Evolutionary conservation across 2,797 vertebrate genomes (phyloP), one percentile per base, ranked within the genome.

Genomic region (Phylloscopus collybita): DNA sequence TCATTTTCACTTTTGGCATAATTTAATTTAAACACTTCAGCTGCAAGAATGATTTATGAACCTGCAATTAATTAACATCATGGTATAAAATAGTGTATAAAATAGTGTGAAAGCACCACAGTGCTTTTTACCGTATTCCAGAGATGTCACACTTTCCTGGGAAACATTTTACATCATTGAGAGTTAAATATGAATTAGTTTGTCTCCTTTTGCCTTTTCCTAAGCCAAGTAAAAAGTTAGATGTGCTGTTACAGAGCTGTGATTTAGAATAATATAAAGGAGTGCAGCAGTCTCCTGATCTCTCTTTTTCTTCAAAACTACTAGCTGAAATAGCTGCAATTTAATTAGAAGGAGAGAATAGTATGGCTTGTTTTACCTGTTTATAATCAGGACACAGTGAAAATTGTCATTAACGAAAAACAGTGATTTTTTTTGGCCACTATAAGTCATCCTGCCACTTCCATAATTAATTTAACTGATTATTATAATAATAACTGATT

Each of bases 1-100:
- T 97, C 47, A 94, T 98, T 98, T 97, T 97, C 85, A 96, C 92
- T 97, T 95, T 91, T 59, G 34, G 66, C 75, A 60, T 94, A 96
- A 97, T 90, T 96, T 96, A 94, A 92, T 73, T 96, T 97, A 97
- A 97, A 88, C 94, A 96, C 78, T 97, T 79, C 85, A 93, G 92
- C 89, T 97, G 94, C 85, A 97, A 97, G 95, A 96, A 95, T 94
- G 61, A 97, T 97, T 97, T 97, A 98, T 95, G 95, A 98, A 93
- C 71, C 60, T 95, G 85, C 66, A 97, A 96, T 91, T 95, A 93
- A 95, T 97, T 97, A 54, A 34, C 38, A 57, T 91, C 95, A 71
- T 66, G 26, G 49, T 84, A 72, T 44, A 74, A 90, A 96, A 90
- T 96, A 86, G 91, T 91, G 54, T 95, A 76, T 89, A 84, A 91